phyloP scores from a whole-genome alignment of 2,113 vertebrate species.

The Felis chaus region DNA sequence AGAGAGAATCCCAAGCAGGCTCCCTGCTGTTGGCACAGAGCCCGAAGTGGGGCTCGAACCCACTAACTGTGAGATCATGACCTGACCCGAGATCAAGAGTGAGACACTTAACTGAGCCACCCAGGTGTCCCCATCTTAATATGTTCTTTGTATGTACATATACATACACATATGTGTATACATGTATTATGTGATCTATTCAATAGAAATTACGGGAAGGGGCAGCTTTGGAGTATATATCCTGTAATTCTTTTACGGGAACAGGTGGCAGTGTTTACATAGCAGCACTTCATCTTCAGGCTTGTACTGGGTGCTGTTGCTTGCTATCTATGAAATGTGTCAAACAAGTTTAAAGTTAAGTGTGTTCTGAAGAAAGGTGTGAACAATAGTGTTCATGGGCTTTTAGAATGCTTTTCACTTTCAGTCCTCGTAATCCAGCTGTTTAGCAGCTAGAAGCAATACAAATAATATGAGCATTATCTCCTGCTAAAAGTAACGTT shows the following conservation, averaged over 20 bases:
- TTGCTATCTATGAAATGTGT: slow-evolving; percentile 87
- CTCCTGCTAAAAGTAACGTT: slow-evolving; percentile 72
- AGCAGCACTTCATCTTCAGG: slow-evolving; percentile 90
- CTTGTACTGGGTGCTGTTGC: slow-evolving; percentile 90
- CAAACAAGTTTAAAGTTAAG: slow-evolving; percentile 75
- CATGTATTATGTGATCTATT: slow-evolving; percentile 91
- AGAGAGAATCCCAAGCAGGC: too few species aligned
- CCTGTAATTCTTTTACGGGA: slow-evolving; percentile 90
- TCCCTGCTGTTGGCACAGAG: too few species aligned
- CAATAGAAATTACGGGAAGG: slow-evolving; percentile 88
- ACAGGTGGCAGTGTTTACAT: slow-evolving; percentile 91
- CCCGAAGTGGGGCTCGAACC: too few species aligned
- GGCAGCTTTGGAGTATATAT: slow-evolving; percentile 85
- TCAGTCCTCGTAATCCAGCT: slow-evolving; percentile 76
- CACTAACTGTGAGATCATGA: too few species aligned
- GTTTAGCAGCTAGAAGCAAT: slow-evolving; percentile 75
- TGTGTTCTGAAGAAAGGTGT: slow-evolving; percentile 79
- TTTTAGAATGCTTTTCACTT: slow-evolving; percentile 75
- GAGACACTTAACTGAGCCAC: too few species aligned
- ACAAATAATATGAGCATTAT: slow-evolving; percentile 73
- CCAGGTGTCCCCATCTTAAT: too few species aligned
- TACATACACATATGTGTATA: slow-evolving; percentile 75
- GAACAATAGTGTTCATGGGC: slow-evolving; percentile 79
- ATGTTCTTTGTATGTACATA: slow-evolving; percentile 75
- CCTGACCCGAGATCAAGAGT: too few species aligned